Base-by-base conservation (phyloP, 2,888 invertebrate species). In the Mellilla xanthometata region DNA sequence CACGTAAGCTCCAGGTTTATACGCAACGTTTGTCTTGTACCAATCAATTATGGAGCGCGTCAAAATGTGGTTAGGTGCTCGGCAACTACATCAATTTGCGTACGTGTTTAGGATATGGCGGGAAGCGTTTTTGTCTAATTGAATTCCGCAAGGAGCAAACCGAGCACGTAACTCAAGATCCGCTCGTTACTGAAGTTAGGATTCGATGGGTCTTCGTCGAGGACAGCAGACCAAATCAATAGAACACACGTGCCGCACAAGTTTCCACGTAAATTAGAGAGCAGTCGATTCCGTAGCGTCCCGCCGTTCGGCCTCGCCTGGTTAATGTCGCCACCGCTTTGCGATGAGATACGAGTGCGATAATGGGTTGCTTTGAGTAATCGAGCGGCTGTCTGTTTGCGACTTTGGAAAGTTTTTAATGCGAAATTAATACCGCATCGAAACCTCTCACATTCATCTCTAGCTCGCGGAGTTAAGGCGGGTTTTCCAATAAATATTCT, bases 201-300 rank as follows among this genome's bases (percentile, higher is more conserved):
- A 33, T 15, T 32, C 38, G 29, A 42, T 41, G 38, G 40, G 47
- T 41, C 38, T 33, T 49, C 39, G 30, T 27, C 26, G 34, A 23
- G 43, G 47, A 55, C 49, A 56, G 49, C 56, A 61, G 54, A 62
- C 58, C 57, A 54, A 73, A 74, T 76, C 73, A 74, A 76, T 77
- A 69, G 60, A 72, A 64, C 62, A 69, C 74, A 78, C 73, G 72
- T 72, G 73, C 59, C 64, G 58, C 65, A 51, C 32, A 72, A 76
- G 64, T 72, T 49, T 26, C 34, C 27, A 64, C 64, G 63, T 73
- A 76, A 72, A 73, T 76, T 71, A 68, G 58, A 65, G 63, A 59
- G 58, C 60, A 53, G 64, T 47, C 59, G 61, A 65, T 71, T 71
- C 48, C n/a, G n/a, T n/a, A 49, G 53, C 58, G 60, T 57, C 58